A percentile compares a stretch with the other conserved stretches of the same genome.
phyloP scores from a whole-genome alignment of 2,113 vertebrate genomes.

The Mirounga angustirostris region DNA sequence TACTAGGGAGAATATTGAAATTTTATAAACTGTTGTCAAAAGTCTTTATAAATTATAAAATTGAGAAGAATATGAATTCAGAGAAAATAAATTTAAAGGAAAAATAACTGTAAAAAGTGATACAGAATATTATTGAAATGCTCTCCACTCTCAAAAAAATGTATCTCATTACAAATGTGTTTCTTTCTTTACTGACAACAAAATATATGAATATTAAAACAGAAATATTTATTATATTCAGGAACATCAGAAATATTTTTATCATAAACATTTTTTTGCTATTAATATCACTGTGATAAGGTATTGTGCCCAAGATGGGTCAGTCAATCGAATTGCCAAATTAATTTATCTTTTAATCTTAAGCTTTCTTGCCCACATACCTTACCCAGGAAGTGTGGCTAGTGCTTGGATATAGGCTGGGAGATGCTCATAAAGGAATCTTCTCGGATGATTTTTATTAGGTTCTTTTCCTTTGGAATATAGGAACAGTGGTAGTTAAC shows the following conservation, averaged over 20 bases:
- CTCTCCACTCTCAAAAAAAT: not conserved
- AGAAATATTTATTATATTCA: conserved; percentile 8
- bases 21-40: conserved; percentile 54
- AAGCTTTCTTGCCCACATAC: not conserved
- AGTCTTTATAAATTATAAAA: conserved; percentile 27
- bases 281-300: not conserved
- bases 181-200: not conserved
- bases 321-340: conserved; percentile 7
- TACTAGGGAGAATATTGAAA: not conserved
- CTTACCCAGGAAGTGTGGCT: not conserved
- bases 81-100: not conserved
- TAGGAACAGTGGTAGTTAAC: not conserved
- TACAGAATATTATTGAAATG: conserved; percentile 34
- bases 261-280: not conserved
- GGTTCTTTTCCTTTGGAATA: conserved; percentile 3
- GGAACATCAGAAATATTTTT: conserved; percentile 10
- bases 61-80: not conserved
- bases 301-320: not conserved
- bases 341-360: conserved; percentile 31
- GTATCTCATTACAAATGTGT: not conserved
- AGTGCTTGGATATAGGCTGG: not conserved
- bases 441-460: not conserved
- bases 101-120: not conserved
- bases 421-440: not conserved
- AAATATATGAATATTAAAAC: conserved; percentile 21